Base-by-base conservation (phyloP, 2,888 invertebrate genomes). In the Yponomeuta malinellus region DNA sequence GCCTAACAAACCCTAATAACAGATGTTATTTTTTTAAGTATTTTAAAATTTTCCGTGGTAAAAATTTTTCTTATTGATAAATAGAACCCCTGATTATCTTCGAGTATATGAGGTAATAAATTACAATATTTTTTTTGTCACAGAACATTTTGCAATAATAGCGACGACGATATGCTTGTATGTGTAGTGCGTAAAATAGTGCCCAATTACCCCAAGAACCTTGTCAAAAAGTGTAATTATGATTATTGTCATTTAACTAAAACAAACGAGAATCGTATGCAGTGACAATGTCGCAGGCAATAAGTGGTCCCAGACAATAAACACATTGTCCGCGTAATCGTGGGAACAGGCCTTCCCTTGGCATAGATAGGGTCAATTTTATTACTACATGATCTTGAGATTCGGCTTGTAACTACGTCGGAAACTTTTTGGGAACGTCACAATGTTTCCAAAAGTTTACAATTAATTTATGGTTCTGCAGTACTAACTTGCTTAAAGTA, bases 331-430 rank as follows among this genome's bases (percentile, higher is more conserved):
- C 33, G 31, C 10, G 5, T 65, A 65, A 33, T 65, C 52, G 65
- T 65, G 65, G 65, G 65, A 65, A 65, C 12, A 65, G 29, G 29
- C 33, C 29, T 29, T 12, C 29, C 64, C 65, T 65, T 65, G 65
- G 65, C 65, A 65, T 33, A 65, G 31, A 65, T 65, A 65, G 12
- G 65, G 65, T 33, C 65, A 23, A 10, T 65, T 65, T 31, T 2
- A 8, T 64, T 64, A 64, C 33, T 29, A 23, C 33, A 65, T 10
- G 52, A 59, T 59, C 52, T 59, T 59, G 52, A 59, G 52, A 59
- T 59, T 59, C 15, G 15, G 8, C 15, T 12, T 12, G 52, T 15
- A 15, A 59, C 52, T 0, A 43, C 43, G 43, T 8, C 6, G 43
- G 43, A 4, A 8, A 8, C 43, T 59, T 59, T 59, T 59, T 59